phyloP scores from a whole-genome alignment of 2,797 vertebrate genomes.

The Poeciliopsis presidionis region DNA sequence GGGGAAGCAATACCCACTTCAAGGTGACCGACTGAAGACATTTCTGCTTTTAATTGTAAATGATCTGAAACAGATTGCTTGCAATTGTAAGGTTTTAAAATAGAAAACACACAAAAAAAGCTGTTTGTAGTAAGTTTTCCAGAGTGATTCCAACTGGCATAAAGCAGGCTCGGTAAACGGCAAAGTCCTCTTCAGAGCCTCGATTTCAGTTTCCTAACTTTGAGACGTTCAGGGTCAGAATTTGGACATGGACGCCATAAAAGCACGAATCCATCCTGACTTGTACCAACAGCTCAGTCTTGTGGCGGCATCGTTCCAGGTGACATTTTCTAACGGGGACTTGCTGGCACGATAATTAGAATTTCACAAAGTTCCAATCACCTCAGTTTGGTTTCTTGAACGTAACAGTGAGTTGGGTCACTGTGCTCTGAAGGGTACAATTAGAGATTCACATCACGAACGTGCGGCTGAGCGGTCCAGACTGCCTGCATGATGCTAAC shows the following conservation, averaged over 20 bases:
- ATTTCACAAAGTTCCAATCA: not conserved
- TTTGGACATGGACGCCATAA: not conserved
- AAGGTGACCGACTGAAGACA: slow-evolving; percentile 44
- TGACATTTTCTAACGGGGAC: not conserved
- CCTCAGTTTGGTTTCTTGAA: not conserved
- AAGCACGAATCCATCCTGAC: not conserved
- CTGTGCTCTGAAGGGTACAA: not conserved
- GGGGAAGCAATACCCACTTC: slow-evolving; percentile 26
- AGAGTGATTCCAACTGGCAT: not conserved
- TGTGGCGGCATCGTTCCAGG: not conserved
- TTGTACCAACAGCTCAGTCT: not conserved
- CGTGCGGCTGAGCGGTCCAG: not conserved
- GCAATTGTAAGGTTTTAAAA: not conserved
- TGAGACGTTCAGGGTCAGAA: not conserved
- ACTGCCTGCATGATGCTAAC: not conserved
- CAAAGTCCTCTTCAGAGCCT: not conserved
- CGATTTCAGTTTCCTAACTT: not conserved
- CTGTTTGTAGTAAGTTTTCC: not conserved
- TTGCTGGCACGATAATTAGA: not conserved
- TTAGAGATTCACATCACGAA: not conserved
- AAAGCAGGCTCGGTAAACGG: not conserved
- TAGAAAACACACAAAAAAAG: not conserved
- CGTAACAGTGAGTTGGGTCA: not conserved
- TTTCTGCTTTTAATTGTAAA: not conserved
- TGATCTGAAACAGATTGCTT: not conserved